phyloP scores from a whole-genome alignment of 2,888 invertebrate species.

The Synanthedon andrenaeformis region DNA sequence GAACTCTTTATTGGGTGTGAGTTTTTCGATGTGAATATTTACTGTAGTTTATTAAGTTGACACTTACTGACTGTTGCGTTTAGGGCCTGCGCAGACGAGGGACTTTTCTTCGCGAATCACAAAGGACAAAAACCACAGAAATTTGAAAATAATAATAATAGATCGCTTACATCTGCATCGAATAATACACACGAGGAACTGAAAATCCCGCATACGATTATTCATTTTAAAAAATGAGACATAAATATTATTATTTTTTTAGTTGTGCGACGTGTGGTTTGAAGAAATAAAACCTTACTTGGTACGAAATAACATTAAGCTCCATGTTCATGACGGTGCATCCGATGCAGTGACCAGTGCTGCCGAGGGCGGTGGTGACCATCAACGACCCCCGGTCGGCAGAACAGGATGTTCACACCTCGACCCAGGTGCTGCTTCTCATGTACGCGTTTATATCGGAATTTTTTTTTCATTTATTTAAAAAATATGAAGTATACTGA shows the following conservation, averaged over 20 bases:
- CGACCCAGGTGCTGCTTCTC: constrained; percentile 59
- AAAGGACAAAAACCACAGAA: too few relatives aligned
- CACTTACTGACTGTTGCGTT: too few relatives aligned
- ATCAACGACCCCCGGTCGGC: constrained; percentile 14
- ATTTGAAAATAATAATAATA: too few relatives aligned
- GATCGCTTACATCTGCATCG: too few relatives aligned
- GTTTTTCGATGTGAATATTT: constrained; percentile 9
- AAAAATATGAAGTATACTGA: neutral
- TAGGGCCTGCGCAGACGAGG: too few relatives aligned
- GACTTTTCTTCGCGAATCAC: too few relatives aligned
- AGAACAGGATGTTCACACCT: constrained; percentile 36
- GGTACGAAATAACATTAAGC: constrained; percentile 51
- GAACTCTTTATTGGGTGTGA: constrained; percentile 52
- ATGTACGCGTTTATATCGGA: constrained; percentile 39
- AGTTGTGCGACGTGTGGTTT: constrained; percentile 64
- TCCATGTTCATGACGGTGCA: constrained; percentile 34
- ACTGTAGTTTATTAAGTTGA: too few relatives aligned
- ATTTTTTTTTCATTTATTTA: too few relatives aligned
- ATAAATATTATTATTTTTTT: constrained; percentile 10
- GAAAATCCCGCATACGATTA: too few relatives aligned
- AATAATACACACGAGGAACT: too few relatives aligned
- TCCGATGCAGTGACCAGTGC: constrained; percentile 4
- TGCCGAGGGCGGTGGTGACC: constrained; percentile 8
- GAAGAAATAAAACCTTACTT: constrained; percentile 59
- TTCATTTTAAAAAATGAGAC: too few relatives aligned